Evolutionary conservation across 2,797 vertebrate genomes (phyloP), one percentile per base, ranked within the genome.

Genomic region (Microctenopoma steveboyesi): DNA sequence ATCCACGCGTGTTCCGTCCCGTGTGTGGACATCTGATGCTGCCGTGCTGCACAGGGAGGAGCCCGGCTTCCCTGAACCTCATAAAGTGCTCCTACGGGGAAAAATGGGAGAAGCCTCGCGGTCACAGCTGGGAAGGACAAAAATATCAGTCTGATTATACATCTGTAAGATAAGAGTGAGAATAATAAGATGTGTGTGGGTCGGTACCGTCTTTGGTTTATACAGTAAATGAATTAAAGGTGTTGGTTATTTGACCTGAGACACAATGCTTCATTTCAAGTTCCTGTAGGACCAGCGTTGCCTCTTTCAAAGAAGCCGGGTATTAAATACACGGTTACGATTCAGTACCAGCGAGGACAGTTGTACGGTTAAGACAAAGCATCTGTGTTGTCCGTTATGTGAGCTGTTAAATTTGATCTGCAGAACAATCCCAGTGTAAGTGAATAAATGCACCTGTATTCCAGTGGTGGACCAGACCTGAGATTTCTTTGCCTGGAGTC

Each of bases 11-110:
- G 88, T 79, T 86, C 33, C 8, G 42, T 73, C 82, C 71, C 79
- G 84, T 33, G 84, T 86, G 73, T 28, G 81, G 91, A 84, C 83
- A 90, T 79, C 4, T 84, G 89, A 93, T 12, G 45, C 50, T 69
- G 76, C 62, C 45, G 14, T 57, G 54, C 46, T 64, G 75, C 49
- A 47, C 4, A 74, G 78, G 90, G 86, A 84, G 89, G 89, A 76
- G 85, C 79, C 48, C 64, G 14, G 33, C 40, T 37, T 52, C 30
- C 3, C 54, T 2, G 16, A 16, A 64, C 89, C 90, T 83, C 87
- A 78, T 91, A 90, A 90, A 76, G 39, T 67, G 2, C 7, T 45
- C 47, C 64, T 28, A 65, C 49, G 49, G 53, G 18, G 43, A 65
- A 72, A 59, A 30, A 3, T 30, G 42, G 39, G n/a, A 22, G 22